Evolutionary conservation across 2,888 invertebrate species (phyloP).

Genomic region (Zhengitettix transpicula): DNA sequence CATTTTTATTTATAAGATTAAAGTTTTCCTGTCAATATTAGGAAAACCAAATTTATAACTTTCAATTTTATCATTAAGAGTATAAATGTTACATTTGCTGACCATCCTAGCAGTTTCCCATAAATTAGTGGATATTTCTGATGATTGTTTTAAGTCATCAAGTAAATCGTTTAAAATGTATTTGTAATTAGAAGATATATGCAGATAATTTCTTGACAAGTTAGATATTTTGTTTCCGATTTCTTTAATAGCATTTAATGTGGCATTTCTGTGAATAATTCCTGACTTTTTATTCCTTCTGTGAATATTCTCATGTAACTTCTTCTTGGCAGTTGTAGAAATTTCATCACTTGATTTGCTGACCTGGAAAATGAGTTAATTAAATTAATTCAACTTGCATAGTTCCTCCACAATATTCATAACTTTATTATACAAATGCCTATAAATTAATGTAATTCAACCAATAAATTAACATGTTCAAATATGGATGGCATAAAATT

Average conservation of each 20-base stretch:
- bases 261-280: conserved; percentile 8
- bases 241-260: conserved; percentile 6
- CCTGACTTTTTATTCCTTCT: not conserved
- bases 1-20: too few relatives aligned
- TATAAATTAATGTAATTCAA: too few relatives aligned
- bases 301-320: not conserved
- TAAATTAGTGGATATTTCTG: conserved; percentile 8
- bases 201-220: conserved; percentile 8
- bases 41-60: too few relatives aligned
- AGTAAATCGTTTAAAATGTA: conserved; percentile 8
- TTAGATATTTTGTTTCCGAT: conserved; percentile 7
- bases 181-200: conserved; percentile 4
- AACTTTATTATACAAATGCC: not conserved
- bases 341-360: not conserved
- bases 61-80: too few relatives aligned
- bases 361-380: not conserved
- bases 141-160: conserved; percentile 9
- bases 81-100: not conserved
- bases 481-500: too few relatives aligned
- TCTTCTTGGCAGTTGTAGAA: not conserved
- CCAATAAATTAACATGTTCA: too few relatives aligned
- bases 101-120: conserved; percentile 10
- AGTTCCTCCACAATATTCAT: not conserved
- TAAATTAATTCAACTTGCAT: not conserved
- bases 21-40: too few relatives aligned